Conservation (phyloP, 2,113 vertebrate species). For the Chionis minor region DNA sequence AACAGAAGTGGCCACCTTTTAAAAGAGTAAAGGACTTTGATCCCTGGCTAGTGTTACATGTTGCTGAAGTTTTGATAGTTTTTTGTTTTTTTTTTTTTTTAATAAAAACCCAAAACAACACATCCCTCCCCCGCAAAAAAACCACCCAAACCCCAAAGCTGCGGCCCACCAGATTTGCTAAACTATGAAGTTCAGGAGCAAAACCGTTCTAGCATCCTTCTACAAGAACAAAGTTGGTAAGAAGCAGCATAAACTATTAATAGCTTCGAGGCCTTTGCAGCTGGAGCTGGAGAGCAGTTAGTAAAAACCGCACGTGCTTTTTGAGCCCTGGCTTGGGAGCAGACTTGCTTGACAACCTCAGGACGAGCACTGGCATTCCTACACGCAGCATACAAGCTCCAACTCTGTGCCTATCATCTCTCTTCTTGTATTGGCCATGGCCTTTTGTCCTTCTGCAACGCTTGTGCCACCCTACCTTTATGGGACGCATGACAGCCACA, state of each 20-base stretch:
- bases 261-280: not conserved
- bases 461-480: not conserved
- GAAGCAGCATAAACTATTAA: not conserved
- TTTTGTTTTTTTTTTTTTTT: not conserved
- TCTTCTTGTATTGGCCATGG: not conserved
- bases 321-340: not conserved
- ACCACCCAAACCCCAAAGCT: not conserved
- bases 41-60: not conserved
- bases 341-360: not conserved
- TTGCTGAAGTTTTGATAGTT: not conserved
- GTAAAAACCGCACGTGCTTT: not conserved
- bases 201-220: not conserved
- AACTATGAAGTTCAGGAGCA: not conserved
- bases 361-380: not conserved
- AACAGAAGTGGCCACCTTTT: not conserved
- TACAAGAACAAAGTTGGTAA: not conserved
- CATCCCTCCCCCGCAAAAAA: accelerated
- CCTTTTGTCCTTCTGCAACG: not conserved
- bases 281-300: not conserved
- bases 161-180: not conserved
- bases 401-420: accelerated
- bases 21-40: not conserved
- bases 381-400: not conserved
- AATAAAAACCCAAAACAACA: not conserved
- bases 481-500: accelerated